Evolutionary conservation across 2,888 invertebrate species (phyloP).

Genomic region (Liodrosophila aerea): DNA sequence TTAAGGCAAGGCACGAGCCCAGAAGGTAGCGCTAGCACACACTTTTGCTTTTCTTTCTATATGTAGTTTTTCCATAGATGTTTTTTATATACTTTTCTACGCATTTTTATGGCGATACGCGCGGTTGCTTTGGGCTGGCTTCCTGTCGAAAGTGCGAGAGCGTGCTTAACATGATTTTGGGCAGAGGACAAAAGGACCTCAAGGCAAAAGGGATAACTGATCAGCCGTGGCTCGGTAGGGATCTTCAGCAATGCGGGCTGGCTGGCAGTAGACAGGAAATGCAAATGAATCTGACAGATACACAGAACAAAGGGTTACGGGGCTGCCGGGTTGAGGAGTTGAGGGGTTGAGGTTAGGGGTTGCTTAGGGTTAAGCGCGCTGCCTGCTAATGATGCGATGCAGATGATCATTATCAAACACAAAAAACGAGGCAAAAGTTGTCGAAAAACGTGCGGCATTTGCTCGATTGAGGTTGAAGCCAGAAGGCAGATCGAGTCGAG

Average conservation of each 20-base stretch:
- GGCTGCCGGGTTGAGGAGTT: constrained; percentile 29
- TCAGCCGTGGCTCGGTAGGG: too few species aligned
- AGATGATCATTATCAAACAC: constrained; percentile 33
- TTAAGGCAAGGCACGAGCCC: constrained; percentile 50
- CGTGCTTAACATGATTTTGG: constrained; percentile 69
- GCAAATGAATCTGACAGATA: constrained; percentile 77
- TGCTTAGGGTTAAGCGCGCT: constrained; percentile 29
- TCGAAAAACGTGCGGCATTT: constrained; percentile 70
- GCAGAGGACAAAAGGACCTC: too few species aligned
- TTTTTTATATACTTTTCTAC: constrained; percentile 8
- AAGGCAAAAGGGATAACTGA: too few species aligned
- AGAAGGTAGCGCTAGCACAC: constrained; percentile 39
- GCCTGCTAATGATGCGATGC: constrained; percentile 6
- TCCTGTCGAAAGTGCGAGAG: constrained; percentile 70
- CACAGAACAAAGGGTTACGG: constrained; percentile 15
- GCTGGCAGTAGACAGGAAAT: constrained; percentile 60
- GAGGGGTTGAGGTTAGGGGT: constrained; percentile 41
- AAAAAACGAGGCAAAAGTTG: constrained; percentile 72
- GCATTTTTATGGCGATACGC: constrained; percentile 38
- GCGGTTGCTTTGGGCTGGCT: constrained; percentile 34
- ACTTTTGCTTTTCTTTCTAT: constrained; percentile 63
- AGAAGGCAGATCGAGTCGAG: neutral
- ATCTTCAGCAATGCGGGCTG: constrained; percentile 36
- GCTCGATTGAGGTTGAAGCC: constrained; percentile 11
- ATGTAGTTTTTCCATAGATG: constrained; percentile 16